phyloP scores from a whole-genome alignment of 2,797 vertebrate genomes.

The Eurystomus glaucurus region DNA sequence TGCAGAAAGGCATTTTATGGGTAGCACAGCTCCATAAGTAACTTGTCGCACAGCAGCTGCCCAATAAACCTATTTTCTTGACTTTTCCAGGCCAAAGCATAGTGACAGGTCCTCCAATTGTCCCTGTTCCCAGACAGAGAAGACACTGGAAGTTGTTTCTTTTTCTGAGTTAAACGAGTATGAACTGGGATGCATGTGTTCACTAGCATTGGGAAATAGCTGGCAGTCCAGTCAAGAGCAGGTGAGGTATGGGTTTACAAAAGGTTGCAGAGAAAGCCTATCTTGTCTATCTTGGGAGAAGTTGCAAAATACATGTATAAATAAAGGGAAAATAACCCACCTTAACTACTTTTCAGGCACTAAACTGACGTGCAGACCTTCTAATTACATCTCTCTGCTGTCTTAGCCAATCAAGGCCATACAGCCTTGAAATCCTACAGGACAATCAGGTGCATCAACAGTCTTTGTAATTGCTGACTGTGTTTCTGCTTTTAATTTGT shows the following conservation, averaged over 20 bases:
- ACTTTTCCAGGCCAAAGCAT: not conserved
- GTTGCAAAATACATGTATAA: not conserved
- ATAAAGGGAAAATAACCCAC: not conserved
- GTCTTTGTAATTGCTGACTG: not conserved
- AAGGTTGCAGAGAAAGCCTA: not conserved
- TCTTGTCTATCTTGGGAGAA: not conserved
- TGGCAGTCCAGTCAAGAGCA: not conserved
- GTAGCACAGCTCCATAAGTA: not conserved
- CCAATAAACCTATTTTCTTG: not conserved
- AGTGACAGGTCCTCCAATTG: not conserved
- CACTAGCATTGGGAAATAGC: not conserved
- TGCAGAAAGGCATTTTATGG: not conserved
- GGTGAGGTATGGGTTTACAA: not conserved
- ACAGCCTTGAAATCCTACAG: not conserved
- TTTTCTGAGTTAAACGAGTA: not conserved
- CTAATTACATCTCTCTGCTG: not conserved
- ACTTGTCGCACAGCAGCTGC: not conserved
- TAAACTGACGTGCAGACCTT: not conserved
- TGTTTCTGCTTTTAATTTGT: slow-evolving; percentile 59
- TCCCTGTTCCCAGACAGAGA: not conserved
- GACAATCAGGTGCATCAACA: not conserved
- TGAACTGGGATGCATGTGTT: not conserved
- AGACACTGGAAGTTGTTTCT: not conserved
- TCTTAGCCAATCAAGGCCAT: not conserved
- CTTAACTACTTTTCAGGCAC: not conserved